phyloP scores from a whole-genome alignment of 2,888 invertebrate genomes.

The Byasa hedistus region DNA sequence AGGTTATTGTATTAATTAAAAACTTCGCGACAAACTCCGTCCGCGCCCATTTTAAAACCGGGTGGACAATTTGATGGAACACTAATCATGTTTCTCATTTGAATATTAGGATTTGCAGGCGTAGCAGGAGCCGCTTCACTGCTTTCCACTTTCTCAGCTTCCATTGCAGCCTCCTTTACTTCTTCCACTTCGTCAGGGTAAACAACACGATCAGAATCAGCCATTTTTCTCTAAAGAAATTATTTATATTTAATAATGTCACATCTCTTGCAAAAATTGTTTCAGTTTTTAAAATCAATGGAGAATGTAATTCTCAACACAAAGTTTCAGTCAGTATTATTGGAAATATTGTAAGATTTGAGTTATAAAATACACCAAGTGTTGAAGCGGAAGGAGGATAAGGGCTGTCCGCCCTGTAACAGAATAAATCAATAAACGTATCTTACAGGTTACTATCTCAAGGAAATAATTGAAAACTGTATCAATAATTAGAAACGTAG shows the following conservation, averaged over 20 bases:
- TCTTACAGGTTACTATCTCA: no score
- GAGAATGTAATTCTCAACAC: background rate
- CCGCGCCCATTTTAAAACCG: conserved; percentile 40
- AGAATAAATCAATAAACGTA: no score
- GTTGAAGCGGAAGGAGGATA: no score
- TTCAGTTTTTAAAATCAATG: background rate
- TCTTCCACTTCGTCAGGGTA: conserved; percentile 62
- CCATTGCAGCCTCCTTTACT: conserved; percentile 37
- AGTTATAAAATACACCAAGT: no score
- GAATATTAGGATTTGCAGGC: conserved; percentile 29
- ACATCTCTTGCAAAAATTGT: background rate
- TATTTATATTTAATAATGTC: background rate
- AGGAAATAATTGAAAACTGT: no score
- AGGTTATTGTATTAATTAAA: conserved; percentile 31
- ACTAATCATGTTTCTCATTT: conserved; percentile 55
- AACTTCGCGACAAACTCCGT: conserved; percentile 47
- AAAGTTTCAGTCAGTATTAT: background rate
- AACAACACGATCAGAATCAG: conserved; percentile 56
- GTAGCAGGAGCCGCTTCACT: conserved; percentile 6
- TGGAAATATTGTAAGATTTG: no score
- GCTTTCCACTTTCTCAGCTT: conserved; percentile 35
- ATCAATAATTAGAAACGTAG: no score
- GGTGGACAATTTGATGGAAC: conserved; percentile 46
- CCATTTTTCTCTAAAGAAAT: conserved; percentile 50
- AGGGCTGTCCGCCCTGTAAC: no score